These are phyloP conservation scores for Anabacerthia variegaticeps DNA, from an alignment of 2,797 vertebrate species.

Conservation along the genomic window DNA sequence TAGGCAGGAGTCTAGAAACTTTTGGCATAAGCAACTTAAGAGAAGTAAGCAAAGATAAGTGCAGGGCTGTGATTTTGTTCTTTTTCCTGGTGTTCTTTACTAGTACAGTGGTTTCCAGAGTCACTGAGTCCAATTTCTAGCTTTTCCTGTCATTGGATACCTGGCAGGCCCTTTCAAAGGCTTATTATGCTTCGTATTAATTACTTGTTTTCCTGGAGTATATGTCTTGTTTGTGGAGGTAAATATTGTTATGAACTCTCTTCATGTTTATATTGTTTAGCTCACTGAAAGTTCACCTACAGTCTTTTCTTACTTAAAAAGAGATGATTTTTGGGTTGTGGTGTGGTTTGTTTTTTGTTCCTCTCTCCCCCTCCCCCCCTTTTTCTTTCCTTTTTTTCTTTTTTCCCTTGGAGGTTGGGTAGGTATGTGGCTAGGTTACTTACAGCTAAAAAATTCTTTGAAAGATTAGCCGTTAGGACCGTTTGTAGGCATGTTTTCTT, in stretches of 20 bases:
- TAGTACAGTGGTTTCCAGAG: not conserved
- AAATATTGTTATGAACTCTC: not conserved
- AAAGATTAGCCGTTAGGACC: not conserved
- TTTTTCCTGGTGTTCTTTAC: not conserved
- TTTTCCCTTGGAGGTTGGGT: not conserved
- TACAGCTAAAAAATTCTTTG: not conserved
- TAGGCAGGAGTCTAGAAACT: not conserved
- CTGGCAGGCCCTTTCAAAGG: not conserved
- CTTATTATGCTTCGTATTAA: not conserved
- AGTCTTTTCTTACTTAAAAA: not conserved
- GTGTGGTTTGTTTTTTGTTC: too few relatives aligned
- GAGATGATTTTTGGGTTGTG: not conserved
- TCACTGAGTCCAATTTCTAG: not conserved
- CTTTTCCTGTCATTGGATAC: not conserved
- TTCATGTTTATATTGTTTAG: not conserved
- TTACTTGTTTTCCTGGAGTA: not conserved
- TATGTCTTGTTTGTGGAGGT: not conserved
- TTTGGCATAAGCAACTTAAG: not conserved
- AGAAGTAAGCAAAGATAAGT: not conserved
- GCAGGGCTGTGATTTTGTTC: not conserved
- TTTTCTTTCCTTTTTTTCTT: not conserved
- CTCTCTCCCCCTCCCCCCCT: too few relatives aligned
- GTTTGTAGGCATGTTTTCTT: not conserved
- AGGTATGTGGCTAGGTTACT: not conserved
- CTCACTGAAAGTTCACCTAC: not conserved